Conservation (phyloP, 2,797 vertebrate genomes). For the Microtus obscurus region DNA sequence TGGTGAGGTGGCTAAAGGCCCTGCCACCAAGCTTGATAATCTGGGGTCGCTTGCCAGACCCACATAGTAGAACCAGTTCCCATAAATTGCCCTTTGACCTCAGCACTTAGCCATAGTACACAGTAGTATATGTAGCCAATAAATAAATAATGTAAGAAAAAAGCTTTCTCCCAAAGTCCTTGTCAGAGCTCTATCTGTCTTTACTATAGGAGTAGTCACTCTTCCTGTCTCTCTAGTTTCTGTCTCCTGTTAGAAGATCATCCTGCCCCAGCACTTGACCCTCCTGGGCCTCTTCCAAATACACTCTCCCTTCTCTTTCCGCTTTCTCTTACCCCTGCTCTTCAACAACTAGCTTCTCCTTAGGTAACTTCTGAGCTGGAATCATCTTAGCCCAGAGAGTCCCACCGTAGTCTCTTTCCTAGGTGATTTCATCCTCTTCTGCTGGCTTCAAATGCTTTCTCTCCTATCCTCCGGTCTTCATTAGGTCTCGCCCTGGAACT, state of each 20-base stretch:
- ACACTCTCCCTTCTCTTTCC: background rate
- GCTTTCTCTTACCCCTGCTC: background rate
- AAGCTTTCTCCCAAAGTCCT: background rate
- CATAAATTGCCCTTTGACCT: background rate
- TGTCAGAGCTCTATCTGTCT: background rate
- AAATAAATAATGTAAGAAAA: background rate
- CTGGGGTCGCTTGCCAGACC: background rate
- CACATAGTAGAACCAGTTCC: background rate
- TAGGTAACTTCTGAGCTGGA: background rate
- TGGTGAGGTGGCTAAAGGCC: background rate
- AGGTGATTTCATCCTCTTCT: background rate
- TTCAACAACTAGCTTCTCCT: background rate
- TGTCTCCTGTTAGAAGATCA: background rate
- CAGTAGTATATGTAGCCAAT: background rate
- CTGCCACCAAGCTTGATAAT: background rate
- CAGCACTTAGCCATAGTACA: background rate
- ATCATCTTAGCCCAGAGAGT: background rate
- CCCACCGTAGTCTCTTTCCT: background rate
- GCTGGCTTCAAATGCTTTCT: background rate
- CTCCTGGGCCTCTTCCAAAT: background rate
- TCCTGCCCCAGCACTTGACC: background rate
- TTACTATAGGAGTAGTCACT: background rate
- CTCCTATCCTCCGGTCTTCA: background rate
- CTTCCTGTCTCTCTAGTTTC: background rate
- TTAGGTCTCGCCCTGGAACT: constrained; percentile 20